Evolutionary conservation across 2,113 vertebrate genomes (phyloP), one percentile per base, ranked within the genome.

Genomic region (Neomonachus schauinslandi): DNA sequence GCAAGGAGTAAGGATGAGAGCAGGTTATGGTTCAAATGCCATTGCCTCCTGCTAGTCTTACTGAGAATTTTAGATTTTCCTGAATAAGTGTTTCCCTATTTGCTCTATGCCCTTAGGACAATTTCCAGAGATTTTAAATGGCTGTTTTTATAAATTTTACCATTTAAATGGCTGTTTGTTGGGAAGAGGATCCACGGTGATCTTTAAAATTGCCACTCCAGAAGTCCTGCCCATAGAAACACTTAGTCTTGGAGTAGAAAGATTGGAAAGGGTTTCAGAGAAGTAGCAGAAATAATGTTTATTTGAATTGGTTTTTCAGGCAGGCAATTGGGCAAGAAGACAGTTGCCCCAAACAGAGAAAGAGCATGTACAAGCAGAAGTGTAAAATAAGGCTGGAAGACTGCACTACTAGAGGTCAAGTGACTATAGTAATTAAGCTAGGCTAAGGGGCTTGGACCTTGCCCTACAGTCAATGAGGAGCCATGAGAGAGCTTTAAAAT

Each of bases 281-380:
- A 92, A 97, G 12, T 92, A 76, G 71, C 22, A 94, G 42, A 92
- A 89, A 67, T 95, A 59, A 76, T 76, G 26, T 61, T 93, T 95
- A 72, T 18, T 80, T 84, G 55, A 84, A 39, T 76, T 80, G 39
- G 8, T 36, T 92, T 94, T 42, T 61, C 39, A 81, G 49, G n/a
- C 24, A 81, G 28, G 15, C 31, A 89, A 28, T 59, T 39, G 46
- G 19, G 18, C 19, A 84, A 79, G 16, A 61, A 83, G 4, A 89
- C 86, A 33, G 42, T 72, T 95, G 36, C 16, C 24, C 18, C 36
- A 82, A 59, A 57, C 2, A 67, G 13, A 39, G 26, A 94, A 96
- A 86, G 10, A 46, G 22, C 74, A 72, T 71, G 28, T 79, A 36
- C 39, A 93, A 94, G 92, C 3, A 18, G 28, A 93, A 93, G 28